Conservation (phyloP, 53 echinoderm and acorn worm genomes). For the Echinarachnius parma region DNA sequence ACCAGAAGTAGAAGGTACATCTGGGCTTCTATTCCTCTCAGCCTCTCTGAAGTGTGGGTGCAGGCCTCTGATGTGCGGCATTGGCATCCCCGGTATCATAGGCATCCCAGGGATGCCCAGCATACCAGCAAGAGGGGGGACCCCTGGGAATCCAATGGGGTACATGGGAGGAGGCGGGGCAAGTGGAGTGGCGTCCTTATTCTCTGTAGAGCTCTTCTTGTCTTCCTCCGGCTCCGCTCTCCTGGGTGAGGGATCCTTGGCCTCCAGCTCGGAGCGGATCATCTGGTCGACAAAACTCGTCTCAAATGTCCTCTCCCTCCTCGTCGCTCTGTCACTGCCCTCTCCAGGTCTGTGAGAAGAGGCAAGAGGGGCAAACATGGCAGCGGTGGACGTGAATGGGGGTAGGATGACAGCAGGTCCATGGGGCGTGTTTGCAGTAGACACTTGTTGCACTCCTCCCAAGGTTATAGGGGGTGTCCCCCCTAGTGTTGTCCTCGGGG, state of each 20-base stretch:
- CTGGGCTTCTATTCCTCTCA: not conserved
- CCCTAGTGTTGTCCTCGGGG: constrained; percentile 1
- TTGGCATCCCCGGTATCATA: constrained; percentile 14
- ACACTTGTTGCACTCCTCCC: constrained; percentile 24
- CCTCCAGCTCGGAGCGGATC: constrained; percentile 33
- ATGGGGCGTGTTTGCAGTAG: constrained; percentile 11
- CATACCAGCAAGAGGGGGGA: constrained; percentile 19
- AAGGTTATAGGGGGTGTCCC: not conserved
- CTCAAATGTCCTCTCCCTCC: constrained; percentile 37
- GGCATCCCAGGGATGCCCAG: constrained; percentile 36
- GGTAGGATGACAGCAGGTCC: constrained; percentile 26
- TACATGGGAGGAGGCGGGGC: constrained; percentile 44
- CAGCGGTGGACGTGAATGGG: constrained; percentile 21
- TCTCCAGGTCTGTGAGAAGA: constrained; percentile 6
- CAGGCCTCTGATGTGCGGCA: constrained; percentile 15
- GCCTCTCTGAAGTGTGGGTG: constrained; percentile 16
- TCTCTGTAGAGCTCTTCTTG: not conserved
- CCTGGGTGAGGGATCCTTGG: constrained; percentile 33
- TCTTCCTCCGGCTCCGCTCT: constrained; percentile 11
- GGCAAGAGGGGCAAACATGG: constrained; percentile 3
- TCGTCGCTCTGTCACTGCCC: not conserved
- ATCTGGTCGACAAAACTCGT: constrained; percentile 32
- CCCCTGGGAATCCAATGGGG: constrained; percentile 30
- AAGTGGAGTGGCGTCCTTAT: constrained; percentile 7
- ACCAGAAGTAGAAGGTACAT: not conserved